phyloP scores from a whole-genome alignment of 2,113 vertebrate species.

The Coturnix japonica region DNA sequence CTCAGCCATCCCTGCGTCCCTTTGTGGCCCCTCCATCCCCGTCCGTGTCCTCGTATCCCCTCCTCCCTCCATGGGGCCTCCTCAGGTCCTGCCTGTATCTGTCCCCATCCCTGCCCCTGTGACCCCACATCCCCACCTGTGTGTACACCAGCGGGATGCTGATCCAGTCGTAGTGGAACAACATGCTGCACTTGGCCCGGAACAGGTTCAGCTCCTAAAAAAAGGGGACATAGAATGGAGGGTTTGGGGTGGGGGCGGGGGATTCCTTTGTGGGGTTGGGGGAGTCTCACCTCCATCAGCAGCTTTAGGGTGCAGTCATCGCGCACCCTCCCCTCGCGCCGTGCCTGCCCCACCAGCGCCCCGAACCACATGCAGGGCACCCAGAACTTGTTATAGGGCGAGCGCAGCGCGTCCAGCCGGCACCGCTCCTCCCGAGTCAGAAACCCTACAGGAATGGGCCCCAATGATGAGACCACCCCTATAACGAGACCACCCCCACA shows the following conservation, averaged over 20 bases:
- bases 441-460: conserved; percentile 80
- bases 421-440: conserved; percentile 93
- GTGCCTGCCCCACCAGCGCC: conserved; percentile 87
- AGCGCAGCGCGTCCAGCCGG: conserved; percentile 89
- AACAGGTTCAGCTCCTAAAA: conserved; percentile 92
- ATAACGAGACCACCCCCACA: background rate
- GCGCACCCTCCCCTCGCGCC: conserved; percentile 87
- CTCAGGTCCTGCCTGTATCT: too few relatives aligned
- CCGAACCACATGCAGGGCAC: conserved; percentile 94
- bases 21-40: background rate
- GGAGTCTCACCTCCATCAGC: conserved; percentile 84
- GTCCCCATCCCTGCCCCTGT: too few relatives aligned
- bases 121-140: conserved; percentile 73
- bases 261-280: background rate
- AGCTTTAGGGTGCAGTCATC: conserved; percentile 90
- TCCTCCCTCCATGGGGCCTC: background rate
- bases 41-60: too few relatives aligned
- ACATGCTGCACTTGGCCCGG: conserved; percentile 86
- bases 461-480: background rate
- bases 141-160: conserved; percentile 93
- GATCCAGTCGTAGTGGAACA: conserved; percentile 94
- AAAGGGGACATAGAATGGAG: background rate
- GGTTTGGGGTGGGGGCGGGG: background rate
- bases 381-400: conserved; percentile 95
- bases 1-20: too few relatives aligned